phyloP scores from a whole-genome alignment of 2,888 invertebrate genomes.

The Drosophila nr. perissopoda region DNA sequence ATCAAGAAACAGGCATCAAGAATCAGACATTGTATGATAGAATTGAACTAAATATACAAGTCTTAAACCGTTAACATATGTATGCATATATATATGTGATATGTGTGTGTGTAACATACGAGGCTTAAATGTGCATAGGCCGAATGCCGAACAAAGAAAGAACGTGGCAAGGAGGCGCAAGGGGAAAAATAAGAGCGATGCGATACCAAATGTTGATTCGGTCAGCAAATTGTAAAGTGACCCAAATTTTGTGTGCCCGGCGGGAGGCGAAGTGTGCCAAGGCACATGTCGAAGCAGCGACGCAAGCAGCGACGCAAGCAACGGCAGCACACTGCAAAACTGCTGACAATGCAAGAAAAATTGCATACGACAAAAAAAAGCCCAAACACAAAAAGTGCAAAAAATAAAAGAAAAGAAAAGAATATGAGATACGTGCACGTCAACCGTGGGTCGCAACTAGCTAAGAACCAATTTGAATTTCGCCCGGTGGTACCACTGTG shows the following conservation, averaged over 20 bases:
- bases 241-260: slow-evolving; percentile 71
- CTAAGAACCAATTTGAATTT: slow-evolving; percentile 7
- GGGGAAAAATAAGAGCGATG: slow-evolving; percentile 56
- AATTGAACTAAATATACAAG: slow-evolving; percentile 46
- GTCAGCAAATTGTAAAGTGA: slow-evolving; percentile 80
- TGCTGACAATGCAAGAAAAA: slow-evolving; percentile 79
- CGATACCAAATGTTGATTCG: slow-evolving; percentile 58
- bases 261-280: slow-evolving; percentile 77
- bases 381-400: slow-evolving; percentile 13
- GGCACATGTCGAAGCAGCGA: slow-evolving; percentile 49
- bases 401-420: slow-evolving; percentile 19
- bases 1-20: slow-evolving; percentile 8
- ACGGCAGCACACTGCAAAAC: slow-evolving; percentile 71
- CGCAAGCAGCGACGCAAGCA: slow-evolving; percentile 12
- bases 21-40: slow-evolving; percentile 7
- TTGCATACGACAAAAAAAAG: slow-evolving; percentile 64
- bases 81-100: slow-evolving; percentile 11
- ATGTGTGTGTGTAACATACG: slow-evolving; percentile 18
- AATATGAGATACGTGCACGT: slow-evolving; percentile 57
- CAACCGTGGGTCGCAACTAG: slow-evolving; percentile 45
- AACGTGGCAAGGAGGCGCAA: slow-evolving; percentile 27
- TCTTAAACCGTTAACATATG: slow-evolving; percentile 34
- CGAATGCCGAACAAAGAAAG: slow-evolving; percentile 57
- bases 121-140: slow-evolving; percentile 53
- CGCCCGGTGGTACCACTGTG: slow-evolving; percentile 43